A percentile compares a stretch with the other conserved stretches of the same genome.
Conservation (phyloP, 2,113 vertebrate genomes). For the Salvelinus fontinalis region DNA sequence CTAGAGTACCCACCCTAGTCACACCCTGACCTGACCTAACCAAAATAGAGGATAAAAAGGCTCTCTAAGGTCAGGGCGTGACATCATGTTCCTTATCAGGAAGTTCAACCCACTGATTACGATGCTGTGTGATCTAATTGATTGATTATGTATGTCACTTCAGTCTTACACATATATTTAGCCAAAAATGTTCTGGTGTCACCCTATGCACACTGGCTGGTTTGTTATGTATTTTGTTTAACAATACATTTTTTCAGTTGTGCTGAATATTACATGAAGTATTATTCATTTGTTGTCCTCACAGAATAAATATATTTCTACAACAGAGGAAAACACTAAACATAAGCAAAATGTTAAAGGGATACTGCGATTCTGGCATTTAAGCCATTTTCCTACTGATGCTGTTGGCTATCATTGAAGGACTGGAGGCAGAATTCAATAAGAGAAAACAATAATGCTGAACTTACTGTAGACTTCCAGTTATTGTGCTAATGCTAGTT, state of each 20-base stretch:
- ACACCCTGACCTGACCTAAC: too few species aligned
- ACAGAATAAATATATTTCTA: background rate
- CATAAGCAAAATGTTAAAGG: background rate
- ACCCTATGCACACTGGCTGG: background rate
- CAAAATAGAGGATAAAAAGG: too few species aligned
- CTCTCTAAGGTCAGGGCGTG: too few species aligned
- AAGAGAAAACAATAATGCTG: background rate
- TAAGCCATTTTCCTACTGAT: background rate
- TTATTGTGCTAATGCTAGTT: too few species aligned
- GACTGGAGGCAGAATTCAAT: background rate
- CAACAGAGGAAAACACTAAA: background rate
- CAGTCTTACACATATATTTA: background rate
- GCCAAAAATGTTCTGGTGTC: background rate
- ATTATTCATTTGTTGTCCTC: background rate
- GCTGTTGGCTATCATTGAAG: too few species aligned
- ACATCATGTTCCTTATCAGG: background rate
- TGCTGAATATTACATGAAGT: background rate
- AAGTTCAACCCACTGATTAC: background rate
- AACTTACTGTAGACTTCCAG: background rate
- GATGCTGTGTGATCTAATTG: background rate
- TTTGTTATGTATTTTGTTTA: too few species aligned
- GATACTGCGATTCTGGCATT: too few species aligned
- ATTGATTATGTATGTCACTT: background rate
- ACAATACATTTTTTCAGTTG: too few species aligned
- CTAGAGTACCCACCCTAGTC: too few species aligned